Evolutionary conservation across 2,888 invertebrate species (phyloP), one percentile per base, ranked within the genome.

Genomic region (Blastobasis lacticolella): DNA sequence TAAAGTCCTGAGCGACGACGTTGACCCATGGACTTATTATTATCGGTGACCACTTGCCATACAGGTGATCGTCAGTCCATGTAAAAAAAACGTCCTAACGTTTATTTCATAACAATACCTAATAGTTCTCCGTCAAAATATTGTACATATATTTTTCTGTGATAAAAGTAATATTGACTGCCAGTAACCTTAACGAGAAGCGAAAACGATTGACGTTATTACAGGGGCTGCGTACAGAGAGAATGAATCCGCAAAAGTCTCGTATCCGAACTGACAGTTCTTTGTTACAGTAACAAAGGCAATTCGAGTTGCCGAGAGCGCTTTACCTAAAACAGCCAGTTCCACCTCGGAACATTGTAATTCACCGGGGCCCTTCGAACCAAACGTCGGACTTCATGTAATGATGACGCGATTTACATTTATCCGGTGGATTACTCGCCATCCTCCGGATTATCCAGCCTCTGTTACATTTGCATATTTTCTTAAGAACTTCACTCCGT

Each of bases 371-470:
- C 58, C 57, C 63, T 64, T 55, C 57, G 62, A 61, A 62, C 60
- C 62, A 66, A 73, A 67, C 67, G 69, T 69, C 66, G 65, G 68
- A 69, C 71, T 73, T 71, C 73, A 73, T 75, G 75, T 76, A 73
- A 70, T 69, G 69, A 69, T 71, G 69, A 66, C 67, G 64, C 69
- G 58, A 75, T 78, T 74, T 75, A 77, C 76, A 78, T 78, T 78
- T 73, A 78, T 74, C 69, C 64, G 62, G 62, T 63, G 69, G 71
- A 73, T 71, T 68, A 71, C 66, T 64, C 67, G 62, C 23, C 23
- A 23, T 23, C 23, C 23, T 23, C 3, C 23, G 23, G 23, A 23
- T 23, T 23, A 23, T 23, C 23, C 48, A 68, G 67, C 65, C 63
- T 68, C 46, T 38, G 37, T 46, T 43, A 48, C 50, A 50, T 53